phyloP scores from a whole-genome alignment of 2,113 vertebrate species.

The Eonycteris spelaea region DNA sequence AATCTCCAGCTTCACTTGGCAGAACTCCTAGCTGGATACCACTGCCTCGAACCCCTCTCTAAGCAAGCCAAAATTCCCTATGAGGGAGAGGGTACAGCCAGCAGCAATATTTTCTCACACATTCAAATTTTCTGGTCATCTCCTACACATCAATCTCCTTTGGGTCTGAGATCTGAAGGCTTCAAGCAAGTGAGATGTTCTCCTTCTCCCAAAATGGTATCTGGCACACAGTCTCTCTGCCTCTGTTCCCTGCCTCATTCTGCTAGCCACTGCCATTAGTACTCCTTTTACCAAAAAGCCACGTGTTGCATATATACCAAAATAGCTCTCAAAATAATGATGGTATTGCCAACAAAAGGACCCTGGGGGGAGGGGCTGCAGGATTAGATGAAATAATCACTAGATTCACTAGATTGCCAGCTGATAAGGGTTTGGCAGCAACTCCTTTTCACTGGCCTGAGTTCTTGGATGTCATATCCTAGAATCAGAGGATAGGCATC shows the following conservation, averaged over 20 bases:
- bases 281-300: neutral
- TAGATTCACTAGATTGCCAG: neutral
- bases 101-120: neutral
- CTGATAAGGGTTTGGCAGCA: neutral
- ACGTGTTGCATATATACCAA: accelerated
- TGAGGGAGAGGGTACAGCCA: neutral
- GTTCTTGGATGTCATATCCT: neutral
- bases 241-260: neutral
- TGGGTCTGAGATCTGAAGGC: neutral
- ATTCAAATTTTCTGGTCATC: neutral
- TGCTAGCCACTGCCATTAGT: neutral
- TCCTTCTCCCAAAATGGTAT: neutral
- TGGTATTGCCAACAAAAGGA: neutral
- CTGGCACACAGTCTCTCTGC: neutral
- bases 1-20: neutral
- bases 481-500: neutral
- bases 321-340: neutral
- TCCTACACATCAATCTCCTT: neutral
- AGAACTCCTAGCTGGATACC: neutral
- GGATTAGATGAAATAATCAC: neutral
- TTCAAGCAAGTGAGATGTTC: neutral
- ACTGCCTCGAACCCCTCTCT: neutral
- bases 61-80: neutral
- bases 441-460: neutral
- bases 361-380: too few relatives aligned